Evolutionary conservation across 1,140 invertebrate genomes (phyloP), one percentile per base, ranked within the genome.

Genomic region (Centruroides vittatus): DNA sequence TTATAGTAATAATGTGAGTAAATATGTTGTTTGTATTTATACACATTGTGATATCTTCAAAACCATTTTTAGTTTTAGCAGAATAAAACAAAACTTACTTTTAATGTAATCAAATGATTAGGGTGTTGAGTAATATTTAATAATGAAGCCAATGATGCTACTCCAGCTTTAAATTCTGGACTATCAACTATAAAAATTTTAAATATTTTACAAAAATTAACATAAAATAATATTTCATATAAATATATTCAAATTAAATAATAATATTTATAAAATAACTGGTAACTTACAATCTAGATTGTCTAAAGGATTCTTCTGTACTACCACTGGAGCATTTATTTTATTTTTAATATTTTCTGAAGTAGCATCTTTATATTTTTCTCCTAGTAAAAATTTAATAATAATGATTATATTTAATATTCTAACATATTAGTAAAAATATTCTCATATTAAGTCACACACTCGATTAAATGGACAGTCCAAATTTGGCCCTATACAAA

Each of bases 51-150:
- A 23, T 23, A 23, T 23, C 23, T 23, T 23, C 23, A 23, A 23
- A 23, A 23, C 23, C 23, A 23, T 23, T 23, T 23, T 23, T 2
- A 23, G 61, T 55, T 55, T 55, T 4, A 55, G 10, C 13, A 11
- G 9, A 55, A 3, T 11, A 34, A 55, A 55, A 55, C 23, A 4
- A 53, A 53, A 36, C 51, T 53, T 36, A 53, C 76, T 68, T 86
- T 81, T 56, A 92, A 73, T 13, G 85, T 88, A 10, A 88, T 69
- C 35, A 88, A 73, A 70, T 89, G 85, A 74, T 94, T 82, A 5
- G 85, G 83, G 77, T 96, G 90, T 10, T 81, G 81, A 0, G 83
- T 79, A 36, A 93, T 80, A 67, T 88, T 83, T 36, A 97, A 75
- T 51, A 92, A 73, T 70, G 84, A 82, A 5, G 90, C 87, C 54